A percentile compares a stretch with the other conserved stretches of the same genome.
phyloP scores from a whole-genome alignment of 2,797 vertebrate species.

The Argentina silus region DNA sequence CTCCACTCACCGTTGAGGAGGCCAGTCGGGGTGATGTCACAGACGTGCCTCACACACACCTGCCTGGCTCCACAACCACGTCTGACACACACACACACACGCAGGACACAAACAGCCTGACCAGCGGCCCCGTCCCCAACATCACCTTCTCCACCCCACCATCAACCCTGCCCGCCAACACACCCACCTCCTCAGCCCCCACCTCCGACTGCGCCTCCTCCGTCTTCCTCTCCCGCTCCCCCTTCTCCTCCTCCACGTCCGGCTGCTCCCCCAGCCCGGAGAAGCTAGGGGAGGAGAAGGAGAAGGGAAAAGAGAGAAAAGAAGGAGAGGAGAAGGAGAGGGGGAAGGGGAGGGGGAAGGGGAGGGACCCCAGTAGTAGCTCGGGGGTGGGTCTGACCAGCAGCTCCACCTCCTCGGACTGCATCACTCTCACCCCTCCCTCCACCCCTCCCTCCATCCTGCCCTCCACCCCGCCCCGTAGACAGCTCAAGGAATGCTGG shows the following conservation, averaged over 20 bases:
- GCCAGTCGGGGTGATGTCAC: conserved; percentile 29
- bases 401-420: conserved; percentile 14
- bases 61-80: neutral
- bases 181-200: conserved; percentile 24
- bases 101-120: neutral
- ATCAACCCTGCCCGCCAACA: neutral
- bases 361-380: conserved; percentile 76
- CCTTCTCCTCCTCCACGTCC: conserved; percentile 34
- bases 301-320: conserved; percentile 5
- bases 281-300: neutral
- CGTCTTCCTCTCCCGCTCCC: conserved; percentile 26
- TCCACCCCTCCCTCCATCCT: neutral
- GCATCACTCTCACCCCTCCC: neutral
- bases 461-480: neutral
- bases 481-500: neutral
- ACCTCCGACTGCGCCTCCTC: conserved; percentile 37
- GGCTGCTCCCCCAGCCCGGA: neutral
- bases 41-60: neutral
- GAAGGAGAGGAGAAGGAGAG: conserved; percentile 64
- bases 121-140: neutral
- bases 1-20: neutral
- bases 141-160: conserved; percentile 20
- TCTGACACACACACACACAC: neutral
- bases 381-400: conserved; percentile 12
- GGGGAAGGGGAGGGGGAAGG: conserved; percentile 68